Conservation (phyloP, 2,888 invertebrate species). For the Odiellus spinosus region DNA sequence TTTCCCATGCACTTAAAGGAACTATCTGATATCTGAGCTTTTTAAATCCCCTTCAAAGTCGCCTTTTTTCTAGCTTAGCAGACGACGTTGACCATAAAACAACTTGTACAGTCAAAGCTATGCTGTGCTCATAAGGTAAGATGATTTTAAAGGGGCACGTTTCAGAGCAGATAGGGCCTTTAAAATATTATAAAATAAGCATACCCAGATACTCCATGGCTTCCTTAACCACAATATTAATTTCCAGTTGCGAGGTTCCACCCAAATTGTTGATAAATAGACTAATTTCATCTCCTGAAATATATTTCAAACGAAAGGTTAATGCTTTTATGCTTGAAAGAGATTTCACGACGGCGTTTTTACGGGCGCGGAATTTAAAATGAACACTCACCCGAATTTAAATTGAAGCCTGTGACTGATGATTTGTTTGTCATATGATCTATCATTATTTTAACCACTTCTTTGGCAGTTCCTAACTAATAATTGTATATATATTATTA, state of each 20-base stretch:
- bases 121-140: too few species aligned
- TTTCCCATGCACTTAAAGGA: background rate
- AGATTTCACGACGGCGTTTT: too few species aligned
- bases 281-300: slow-evolving; percentile 35
- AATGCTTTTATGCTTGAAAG: too few species aligned
- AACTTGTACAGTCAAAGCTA: too few species aligned
- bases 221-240: slow-evolving; percentile 52
- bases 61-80: too few species aligned
- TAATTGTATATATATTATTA: slow-evolving; percentile 19
- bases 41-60: too few species aligned
- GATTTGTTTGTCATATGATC: slow-evolving; percentile 30
- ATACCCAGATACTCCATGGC: slow-evolving; percentile 45
- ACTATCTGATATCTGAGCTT: slow-evolving; percentile 18
- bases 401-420: slow-evolving; percentile 25
- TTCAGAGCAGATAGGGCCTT: too few species aligned
- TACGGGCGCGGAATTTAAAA: too few species aligned
- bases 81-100: too few species aligned
- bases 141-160: too few species aligned
- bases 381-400: slow-evolving; percentile 26
- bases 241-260: slow-evolving; percentile 53
- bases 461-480: slow-evolving; percentile 31
- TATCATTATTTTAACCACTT: slow-evolving; percentile 32
- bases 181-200: too few species aligned
- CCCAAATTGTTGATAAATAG: slow-evolving; percentile 64
- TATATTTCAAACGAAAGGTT: background rate